phyloP scores from a whole-genome alignment of 2,113 vertebrate species.

The Mastomys coucha region DNA sequence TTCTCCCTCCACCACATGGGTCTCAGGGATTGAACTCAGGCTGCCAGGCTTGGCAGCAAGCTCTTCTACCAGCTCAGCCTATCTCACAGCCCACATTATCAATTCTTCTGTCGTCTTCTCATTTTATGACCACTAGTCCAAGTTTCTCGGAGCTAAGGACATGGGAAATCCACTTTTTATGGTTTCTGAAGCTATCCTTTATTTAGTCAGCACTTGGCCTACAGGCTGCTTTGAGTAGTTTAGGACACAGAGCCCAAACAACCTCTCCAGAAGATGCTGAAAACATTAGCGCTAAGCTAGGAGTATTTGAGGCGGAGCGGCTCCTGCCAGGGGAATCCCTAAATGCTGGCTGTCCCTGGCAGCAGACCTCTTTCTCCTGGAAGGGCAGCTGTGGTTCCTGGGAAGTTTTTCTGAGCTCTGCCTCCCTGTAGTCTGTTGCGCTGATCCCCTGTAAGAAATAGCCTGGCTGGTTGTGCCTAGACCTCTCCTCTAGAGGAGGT shows the following conservation, averaged over 20 bases:
- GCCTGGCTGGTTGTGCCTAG: neutral
- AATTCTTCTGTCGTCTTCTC: neutral
- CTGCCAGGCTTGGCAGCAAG: neutral
- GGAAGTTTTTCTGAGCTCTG: conserved; percentile 1
- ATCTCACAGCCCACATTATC: neutral
- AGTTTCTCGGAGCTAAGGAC: neutral
- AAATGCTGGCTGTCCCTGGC: neutral
- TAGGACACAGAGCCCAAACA: neutral
- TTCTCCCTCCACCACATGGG: neutral
- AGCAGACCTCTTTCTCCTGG: neutral
- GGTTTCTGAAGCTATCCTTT: neutral
- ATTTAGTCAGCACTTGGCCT: neutral
- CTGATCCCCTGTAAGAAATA: neutral
- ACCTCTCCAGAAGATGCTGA: neutral
- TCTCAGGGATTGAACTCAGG: neutral
- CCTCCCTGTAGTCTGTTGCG: neutral
- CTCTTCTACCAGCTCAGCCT: neutral
- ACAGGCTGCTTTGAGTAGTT: neutral
- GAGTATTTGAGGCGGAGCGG: neutral
- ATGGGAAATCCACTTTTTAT: neutral
- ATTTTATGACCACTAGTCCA: neutral
- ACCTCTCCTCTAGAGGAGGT: neutral
- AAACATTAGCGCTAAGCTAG: neutral
- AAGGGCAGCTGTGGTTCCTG: neutral
- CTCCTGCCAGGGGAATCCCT: neutral